Evolutionary conservation across 2,888 invertebrate species (phyloP).

Genomic region (Ennomos erosarius): DNA sequence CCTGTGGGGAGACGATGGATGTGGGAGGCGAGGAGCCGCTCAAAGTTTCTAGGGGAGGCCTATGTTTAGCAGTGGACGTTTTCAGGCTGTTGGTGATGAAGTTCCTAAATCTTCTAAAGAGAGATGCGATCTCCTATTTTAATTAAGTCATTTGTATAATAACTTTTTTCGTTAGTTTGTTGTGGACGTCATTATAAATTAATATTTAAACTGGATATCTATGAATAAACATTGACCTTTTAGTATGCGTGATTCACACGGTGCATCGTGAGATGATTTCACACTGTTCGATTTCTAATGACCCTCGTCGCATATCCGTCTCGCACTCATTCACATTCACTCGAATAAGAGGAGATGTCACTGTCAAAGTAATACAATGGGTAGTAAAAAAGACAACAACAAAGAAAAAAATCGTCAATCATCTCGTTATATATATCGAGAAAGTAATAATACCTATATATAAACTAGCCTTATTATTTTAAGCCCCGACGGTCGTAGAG

Average conservation of each 20-base stretch:
- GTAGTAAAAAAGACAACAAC: neutral
- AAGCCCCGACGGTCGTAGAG: no score
- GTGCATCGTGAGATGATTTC: slow-evolving; percentile 45
- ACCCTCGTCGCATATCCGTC: slow-evolving; percentile 50
- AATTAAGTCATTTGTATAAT: neutral
- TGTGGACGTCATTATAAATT: slow-evolving; percentile 1
- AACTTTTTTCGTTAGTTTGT: slow-evolving; percentile 5
- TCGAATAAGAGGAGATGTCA: slow-evolving; percentile 10
- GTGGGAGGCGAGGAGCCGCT: no score
- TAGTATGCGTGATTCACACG: slow-evolving; percentile 24
- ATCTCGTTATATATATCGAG: no score
- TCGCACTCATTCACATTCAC: slow-evolving; percentile 23
- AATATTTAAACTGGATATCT: slow-evolving; percentile 8
- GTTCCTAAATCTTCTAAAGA: no score
- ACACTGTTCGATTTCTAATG: slow-evolving; percentile 51
- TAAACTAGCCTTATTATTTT: no score
- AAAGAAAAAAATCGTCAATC: neutral
- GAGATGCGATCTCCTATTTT: no score
- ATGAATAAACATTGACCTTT: slow-evolving; percentile 24
- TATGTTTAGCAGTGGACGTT: no score
- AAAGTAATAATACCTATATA: no score
- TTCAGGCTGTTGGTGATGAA: no score
- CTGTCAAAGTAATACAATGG: slow-evolving; percentile 15
- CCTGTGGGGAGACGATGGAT: no score
- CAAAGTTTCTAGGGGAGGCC: no score